Evolutionary conservation across 2,113 vertebrate species (phyloP).

Genomic region (Ahaetulla prasina): DNA sequence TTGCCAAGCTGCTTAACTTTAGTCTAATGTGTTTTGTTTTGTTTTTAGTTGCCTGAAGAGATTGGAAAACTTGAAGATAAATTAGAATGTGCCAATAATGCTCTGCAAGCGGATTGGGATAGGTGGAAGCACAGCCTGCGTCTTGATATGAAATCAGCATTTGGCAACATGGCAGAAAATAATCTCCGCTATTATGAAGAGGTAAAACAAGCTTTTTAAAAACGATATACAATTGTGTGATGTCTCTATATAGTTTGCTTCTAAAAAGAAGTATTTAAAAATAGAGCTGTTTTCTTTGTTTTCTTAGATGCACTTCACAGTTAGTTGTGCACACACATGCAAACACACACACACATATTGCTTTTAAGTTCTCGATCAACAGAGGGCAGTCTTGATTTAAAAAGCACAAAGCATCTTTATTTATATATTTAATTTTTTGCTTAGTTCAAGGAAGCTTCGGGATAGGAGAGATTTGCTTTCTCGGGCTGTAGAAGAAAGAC

Average conservation of each 20-base stretch:
- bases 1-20: background rate
- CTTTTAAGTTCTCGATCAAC: slow-evolving; percentile 45
- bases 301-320: background rate
- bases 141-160: slow-evolving; percentile 79
- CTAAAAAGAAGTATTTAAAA: background rate
- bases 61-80: slow-evolving; percentile 85
- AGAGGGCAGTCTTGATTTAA: slow-evolving; percentile 67
- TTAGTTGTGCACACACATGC: background rate
- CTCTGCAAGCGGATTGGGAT: slow-evolving; percentile 86
- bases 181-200: slow-evolving; percentile 87
- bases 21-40: slow-evolving; percentile 2
- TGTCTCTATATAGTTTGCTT: background rate
- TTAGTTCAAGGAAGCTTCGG: background rate
- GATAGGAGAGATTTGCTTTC: slow-evolving; percentile 27
- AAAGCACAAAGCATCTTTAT: slow-evolving; percentile 37
- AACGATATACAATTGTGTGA: background rate
- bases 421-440: background rate
- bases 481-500: background rate
- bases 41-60: slow-evolving; percentile 80
- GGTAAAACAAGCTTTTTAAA: slow-evolving; percentile 68
- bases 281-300: background rate
- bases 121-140: slow-evolving; percentile 85
- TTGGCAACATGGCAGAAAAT: slow-evolving; percentile 77
- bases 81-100: slow-evolving; percentile 84
- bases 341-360: background rate